These are phyloP conservation scores for Dendrophyllia cribrosa DNA, from an alignment of 64 coral and sea anemone species.

Conservation along the genomic window DNA sequence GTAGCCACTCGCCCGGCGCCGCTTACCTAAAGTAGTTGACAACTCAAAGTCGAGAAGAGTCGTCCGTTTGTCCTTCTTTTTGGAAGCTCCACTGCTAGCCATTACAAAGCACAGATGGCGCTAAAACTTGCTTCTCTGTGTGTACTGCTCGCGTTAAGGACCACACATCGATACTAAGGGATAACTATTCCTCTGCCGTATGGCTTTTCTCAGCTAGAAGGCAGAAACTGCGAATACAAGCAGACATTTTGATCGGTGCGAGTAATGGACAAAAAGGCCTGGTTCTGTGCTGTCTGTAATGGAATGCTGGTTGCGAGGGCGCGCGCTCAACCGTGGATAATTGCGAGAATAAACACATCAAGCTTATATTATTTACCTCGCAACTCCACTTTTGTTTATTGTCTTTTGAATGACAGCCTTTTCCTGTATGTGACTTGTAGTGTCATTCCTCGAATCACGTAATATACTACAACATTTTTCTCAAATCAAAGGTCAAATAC, in stretches of 20 bases:
- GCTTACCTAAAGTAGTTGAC: slow-evolving; percentile 90
- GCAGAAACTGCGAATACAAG: neutral
- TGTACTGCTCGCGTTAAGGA: neutral
- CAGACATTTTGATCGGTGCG: neutral
- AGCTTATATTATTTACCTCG: slow-evolving; percentile 35
- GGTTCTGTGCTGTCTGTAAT: slow-evolving; percentile 8
- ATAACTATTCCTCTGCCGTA: neutral
- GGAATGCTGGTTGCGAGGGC: slow-evolving; percentile 7
- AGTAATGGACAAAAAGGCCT: slow-evolving; percentile 11
- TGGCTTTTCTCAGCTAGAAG: neutral
- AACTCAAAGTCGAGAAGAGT: slow-evolving; percentile 92
- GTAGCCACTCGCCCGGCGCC: neutral
- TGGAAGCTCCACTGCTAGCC: slow-evolving; percentile 71
- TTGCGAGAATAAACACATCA: slow-evolving; percentile 40
- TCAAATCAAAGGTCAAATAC: no score
- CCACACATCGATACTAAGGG: slow-evolving; percentile 9
- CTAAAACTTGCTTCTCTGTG: neutral
- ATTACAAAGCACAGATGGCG: neutral
- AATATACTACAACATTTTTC: neutral
- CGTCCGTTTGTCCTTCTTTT: slow-evolving; percentile 90
- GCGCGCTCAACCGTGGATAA: slow-evolving; percentile 40
- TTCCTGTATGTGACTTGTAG: neutral
- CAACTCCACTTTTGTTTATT: slow-evolving; percentile 42
- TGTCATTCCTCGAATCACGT: neutral
- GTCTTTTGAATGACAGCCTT: neutral